Evolutionary conservation across 2,797 vertebrate species (phyloP).

Genomic region (Dromococcyx pavoninus): DNA sequence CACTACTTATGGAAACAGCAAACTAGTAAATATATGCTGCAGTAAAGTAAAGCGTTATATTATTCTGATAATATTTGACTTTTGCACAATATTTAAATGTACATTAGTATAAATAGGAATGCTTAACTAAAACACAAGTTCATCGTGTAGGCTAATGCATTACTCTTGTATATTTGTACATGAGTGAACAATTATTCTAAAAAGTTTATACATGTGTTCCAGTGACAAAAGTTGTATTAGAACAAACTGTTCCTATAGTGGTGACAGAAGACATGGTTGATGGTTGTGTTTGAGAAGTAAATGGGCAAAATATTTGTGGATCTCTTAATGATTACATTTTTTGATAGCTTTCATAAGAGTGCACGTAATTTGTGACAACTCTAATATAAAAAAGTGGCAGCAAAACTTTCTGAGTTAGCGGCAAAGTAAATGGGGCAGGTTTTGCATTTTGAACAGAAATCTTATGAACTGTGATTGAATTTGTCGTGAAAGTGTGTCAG

Average conservation of each 20-base stretch:
- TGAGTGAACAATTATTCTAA: conserved; percentile 82
- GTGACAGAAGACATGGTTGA: conserved; percentile 73
- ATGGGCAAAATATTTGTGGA: conserved; percentile 83
- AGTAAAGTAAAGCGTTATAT: conserved; percentile 47
- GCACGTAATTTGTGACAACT: conserved; percentile 87
- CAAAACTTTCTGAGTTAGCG: conserved; percentile 89
- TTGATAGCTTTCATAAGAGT: conserved; percentile 88
- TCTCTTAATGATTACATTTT: conserved; percentile 84
- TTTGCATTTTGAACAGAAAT: conserved; percentile 88
- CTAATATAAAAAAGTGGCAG: conserved; percentile 87
- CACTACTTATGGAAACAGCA: conserved; percentile 41
- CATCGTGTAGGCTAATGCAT: conserved; percentile 80
- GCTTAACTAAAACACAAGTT: conserved; percentile 60
- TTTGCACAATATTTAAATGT: conserved; percentile 74
- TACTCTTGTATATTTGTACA: conserved; percentile 78
- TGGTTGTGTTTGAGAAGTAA: conserved; percentile 78
- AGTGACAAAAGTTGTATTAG: conserved; percentile 79
- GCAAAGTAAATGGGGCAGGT: conserved; percentile 87
- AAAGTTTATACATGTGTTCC: conserved; percentile 77
- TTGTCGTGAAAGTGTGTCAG: conserved; percentile 98
- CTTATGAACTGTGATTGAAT: conserved; percentile 93
- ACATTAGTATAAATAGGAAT: conserved; percentile 71
- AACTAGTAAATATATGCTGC: conserved; percentile 36
- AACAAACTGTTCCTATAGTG: conserved; percentile 54
- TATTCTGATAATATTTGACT: conserved; percentile 65